phyloP scores from a whole-genome alignment of 92 coral and sea anemone species.

The Heliopora coerulea region DNA sequence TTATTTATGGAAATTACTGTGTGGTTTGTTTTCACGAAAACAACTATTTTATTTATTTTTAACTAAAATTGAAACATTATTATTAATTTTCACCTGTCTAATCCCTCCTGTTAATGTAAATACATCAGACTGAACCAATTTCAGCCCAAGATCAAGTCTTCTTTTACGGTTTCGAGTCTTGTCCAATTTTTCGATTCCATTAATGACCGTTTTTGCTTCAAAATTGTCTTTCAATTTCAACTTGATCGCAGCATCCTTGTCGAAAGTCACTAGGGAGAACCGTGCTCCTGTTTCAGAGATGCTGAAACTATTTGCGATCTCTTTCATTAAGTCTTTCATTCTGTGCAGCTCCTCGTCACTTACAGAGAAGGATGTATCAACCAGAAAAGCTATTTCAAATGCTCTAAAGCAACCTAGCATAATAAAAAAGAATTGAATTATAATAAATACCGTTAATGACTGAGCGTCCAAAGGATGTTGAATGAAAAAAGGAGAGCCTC shows the following conservation, averaged over 20 bases:
- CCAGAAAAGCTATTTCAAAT: conserved; percentile 75
- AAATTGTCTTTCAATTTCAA: conserved; percentile 28
- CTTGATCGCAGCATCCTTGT: not conserved
- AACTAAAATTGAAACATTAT: too few species aligned
- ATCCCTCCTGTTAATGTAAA: conserved; percentile 24
- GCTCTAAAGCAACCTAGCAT: conserved; percentile 53
- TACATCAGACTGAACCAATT: conserved; percentile 25
- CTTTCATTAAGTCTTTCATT: conserved; percentile 60
- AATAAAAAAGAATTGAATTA: conserved; percentile 1
- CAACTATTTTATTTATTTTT: too few species aligned
- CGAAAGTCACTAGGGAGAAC: conserved; percentile 53
- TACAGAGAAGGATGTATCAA: conserved; percentile 74
- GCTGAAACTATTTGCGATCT: conserved; percentile 58
- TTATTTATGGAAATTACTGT: too few species aligned
- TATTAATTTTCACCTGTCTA: conserved; percentile 40
- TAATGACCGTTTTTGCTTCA: conserved; percentile 4
- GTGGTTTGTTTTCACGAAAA: too few species aligned
- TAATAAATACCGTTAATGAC: not conserved
- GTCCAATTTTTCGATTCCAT: conserved; percentile 15
- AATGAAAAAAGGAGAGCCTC: too few species aligned
- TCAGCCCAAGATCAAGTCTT: conserved; percentile 35
- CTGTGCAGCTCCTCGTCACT: conserved; percentile 56
- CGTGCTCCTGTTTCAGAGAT: conserved; percentile 62
- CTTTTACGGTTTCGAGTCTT: conserved; percentile 13
- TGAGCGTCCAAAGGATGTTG: too few species aligned